These are phyloP conservation scores for Dioctria linearis DNA, from an alignment of 2,888 invertebrate genomes.

Conservation along the genomic window DNA sequence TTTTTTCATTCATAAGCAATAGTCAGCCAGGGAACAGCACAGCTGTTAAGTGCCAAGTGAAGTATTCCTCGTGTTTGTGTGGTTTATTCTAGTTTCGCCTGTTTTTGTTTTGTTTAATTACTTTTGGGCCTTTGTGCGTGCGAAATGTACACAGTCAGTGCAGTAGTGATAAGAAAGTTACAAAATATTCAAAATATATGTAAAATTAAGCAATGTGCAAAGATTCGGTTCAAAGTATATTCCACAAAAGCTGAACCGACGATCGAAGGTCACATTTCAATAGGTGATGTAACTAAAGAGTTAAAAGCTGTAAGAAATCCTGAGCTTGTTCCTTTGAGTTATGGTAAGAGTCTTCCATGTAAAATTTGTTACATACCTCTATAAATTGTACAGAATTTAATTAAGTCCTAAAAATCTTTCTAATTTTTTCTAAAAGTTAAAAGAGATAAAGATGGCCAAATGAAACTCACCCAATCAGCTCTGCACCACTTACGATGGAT, in stretches of 20 bases:
- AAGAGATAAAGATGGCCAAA: conserved; percentile 73
- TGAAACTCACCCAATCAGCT: conserved; percentile 79
- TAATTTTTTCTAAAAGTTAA: conserved; percentile 67
- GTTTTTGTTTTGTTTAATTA: conserved; percentile 17
- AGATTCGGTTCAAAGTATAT: not conserved
- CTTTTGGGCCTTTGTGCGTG: too few species aligned
- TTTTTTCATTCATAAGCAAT: too few species aligned
- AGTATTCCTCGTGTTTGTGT: too few species aligned
- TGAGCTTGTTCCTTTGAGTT: conserved; percentile 83
- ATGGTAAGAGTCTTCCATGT: conserved; percentile 63
- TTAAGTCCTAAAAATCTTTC: too few species aligned
- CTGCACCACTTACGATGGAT: conserved; percentile 93
- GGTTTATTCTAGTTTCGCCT: not conserved
- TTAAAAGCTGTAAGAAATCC: conserved; percentile 77
- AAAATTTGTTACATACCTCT: conserved; percentile 10
- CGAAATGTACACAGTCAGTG: not conserved
- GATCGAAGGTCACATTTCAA: conserved; percentile 75
- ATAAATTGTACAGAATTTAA: not conserved
- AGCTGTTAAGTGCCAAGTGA: too few species aligned
- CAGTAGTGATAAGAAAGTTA: not conserved
- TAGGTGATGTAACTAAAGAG: conserved; percentile 82
- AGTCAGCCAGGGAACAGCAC: too few species aligned
- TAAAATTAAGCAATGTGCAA: not conserved
- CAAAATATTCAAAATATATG: not conserved
- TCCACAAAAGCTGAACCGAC: conserved; percentile 21